These are phyloP conservation scores for Calvadosia cruxmelitensis DNA, from an alignment of 30 jellyfish, hydroid and myxozoan species.

Conservation along the genomic window DNA sequence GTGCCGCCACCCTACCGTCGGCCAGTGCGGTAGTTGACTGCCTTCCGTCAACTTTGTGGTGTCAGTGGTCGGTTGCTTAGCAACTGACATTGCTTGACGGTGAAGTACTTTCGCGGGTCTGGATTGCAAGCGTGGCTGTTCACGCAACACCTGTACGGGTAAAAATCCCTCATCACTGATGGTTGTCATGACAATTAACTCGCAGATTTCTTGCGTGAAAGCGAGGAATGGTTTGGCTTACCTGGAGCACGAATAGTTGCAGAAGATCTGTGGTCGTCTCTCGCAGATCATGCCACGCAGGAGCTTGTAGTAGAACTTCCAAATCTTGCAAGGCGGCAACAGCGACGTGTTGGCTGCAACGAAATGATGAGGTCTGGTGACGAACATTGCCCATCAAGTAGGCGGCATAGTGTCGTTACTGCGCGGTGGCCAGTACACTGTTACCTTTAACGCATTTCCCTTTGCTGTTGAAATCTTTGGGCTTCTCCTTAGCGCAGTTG, in stretches of 20 bases:
- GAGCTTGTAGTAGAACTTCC: neutral
- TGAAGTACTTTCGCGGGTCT: neutral
- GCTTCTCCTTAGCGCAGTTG: neutral
- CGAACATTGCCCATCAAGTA: neutral
- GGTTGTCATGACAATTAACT: too few species aligned
- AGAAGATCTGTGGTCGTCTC: neutral
- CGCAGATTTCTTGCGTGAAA: neutral
- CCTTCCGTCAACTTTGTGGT: too few species aligned
- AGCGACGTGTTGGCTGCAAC: neutral
- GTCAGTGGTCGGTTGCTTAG: neutral
- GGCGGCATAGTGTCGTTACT: neutral
- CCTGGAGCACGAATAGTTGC: neutral
- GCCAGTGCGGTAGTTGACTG: too few species aligned
- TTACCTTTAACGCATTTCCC: neutral
- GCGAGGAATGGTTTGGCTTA: neutral
- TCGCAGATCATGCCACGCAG: neutral
- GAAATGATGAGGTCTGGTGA: neutral
- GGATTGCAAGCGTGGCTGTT: neutral
- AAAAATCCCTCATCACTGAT: too few species aligned
- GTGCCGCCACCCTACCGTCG: too few species aligned
- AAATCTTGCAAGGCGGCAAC: neutral
- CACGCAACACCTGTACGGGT: neutral
- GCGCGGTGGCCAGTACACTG: neutral
- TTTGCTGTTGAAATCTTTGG: neutral
- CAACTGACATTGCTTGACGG: neutral